phyloP scores from a whole-genome alignment of 2,113 vertebrate genomes.

The Heloderma charlesbogerti region DNA sequence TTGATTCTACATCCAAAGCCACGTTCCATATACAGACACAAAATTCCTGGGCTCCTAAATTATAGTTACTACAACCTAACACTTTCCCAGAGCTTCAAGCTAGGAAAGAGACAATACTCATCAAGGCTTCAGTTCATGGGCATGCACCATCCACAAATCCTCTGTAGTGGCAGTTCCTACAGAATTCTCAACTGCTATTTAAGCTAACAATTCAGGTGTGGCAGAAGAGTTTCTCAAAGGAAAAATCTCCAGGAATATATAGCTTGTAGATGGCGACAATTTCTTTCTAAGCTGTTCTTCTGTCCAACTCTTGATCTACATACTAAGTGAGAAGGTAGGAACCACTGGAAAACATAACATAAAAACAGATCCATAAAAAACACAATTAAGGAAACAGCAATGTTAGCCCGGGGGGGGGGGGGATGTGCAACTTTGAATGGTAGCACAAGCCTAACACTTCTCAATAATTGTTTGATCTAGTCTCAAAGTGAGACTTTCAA shows the following conservation, averaged over 20 bases:
- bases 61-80: background rate
- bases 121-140: background rate
- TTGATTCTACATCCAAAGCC: background rate
- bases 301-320: background rate
- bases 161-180: background rate
- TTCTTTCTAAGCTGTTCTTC: background rate
- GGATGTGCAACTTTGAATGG: background rate
- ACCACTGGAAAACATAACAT: background rate
- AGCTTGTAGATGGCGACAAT: background rate
- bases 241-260: background rate
- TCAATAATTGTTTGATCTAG: background rate
- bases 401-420: no score
- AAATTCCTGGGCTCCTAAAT: background rate
- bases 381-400: background rate
- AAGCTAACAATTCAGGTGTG: background rate
- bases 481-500: background rate
- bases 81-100: background rate
- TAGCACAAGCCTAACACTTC: background rate
- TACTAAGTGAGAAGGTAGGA: background rate
- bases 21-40: background rate
- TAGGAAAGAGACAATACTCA: background rate
- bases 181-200: background rate
- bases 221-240: background rate
- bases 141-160: background rate
- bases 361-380: background rate